Evolutionary conservation across 1,140 invertebrate genomes (phyloP), one percentile per base, ranked within the genome.

Genomic region (Hypsibius dujardini): DNA sequence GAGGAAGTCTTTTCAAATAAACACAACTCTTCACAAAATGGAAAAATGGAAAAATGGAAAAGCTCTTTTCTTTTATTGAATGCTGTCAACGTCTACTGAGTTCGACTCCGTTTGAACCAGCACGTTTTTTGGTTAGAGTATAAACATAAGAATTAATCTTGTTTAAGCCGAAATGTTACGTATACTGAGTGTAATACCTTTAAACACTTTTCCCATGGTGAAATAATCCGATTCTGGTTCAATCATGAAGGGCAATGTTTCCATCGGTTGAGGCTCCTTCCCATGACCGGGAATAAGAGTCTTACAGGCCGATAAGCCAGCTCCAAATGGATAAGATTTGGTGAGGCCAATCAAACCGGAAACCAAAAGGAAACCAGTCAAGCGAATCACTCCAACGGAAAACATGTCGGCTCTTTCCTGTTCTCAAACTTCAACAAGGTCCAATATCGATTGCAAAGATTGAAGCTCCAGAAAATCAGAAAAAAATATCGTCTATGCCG

Each of bases 1-100:
- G 50, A n/a, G n/a, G n/a, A n/a, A n/a, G n/a, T 56, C 50, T 56
- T 56, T 56, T 56, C 50, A 56, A 56, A 56, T n/a, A 56, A 56
- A 56, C 50, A 56, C n/a, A 7, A 7, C 50, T 56, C 50, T n/a
- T n/a, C n/a, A n/a, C n/a, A n/a, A n/a, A n/a, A n/a, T n/a, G n/a
- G n/a, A 7, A 56, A n/a, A n/a, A n/a, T n/a, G n/a, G n/a, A n/a
- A n/a, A n/a, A 56, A 56, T n/a, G 7, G 7, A 56, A 56, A 56
- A 56, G 50, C 7, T n/a, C n/a, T n/a, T 56, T 56, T 56, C n/a
- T 56, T n/a, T n/a, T 56, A 56, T n/a, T 56, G 7, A n/a, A 56
- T 7, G 50, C 7, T 7, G 50, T 56, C 7, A 56, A n/a, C 50
- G 7, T 56, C n/a, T 7, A 56, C 50, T 7, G 7, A 7, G n/a